A percentile compares a stretch with the other conserved stretches of the same genome.
Evolutionary conservation across 1,140 invertebrate species (phyloP).

Genomic region (Oryctes rhinoceros): DNA sequence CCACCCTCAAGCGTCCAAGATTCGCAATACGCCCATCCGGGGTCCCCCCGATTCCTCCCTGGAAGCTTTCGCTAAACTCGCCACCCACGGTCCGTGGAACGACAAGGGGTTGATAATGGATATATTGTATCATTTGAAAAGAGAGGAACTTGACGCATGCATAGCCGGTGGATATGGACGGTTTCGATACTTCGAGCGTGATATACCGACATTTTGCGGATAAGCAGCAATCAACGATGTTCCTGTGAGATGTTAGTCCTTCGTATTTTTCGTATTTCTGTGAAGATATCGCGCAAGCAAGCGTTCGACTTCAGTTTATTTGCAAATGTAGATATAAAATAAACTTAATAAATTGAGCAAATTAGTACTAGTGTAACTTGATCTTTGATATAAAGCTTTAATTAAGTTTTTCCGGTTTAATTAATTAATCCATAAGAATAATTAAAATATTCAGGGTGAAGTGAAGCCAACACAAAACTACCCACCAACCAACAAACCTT

Average conservation of each 20-base stretch:
- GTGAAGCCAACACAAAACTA: too few relatives aligned
- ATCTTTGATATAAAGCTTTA: too few relatives aligned
- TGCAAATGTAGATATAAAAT: too few relatives aligned
- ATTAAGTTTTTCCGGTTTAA: too few relatives aligned
- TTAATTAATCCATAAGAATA: too few relatives aligned
- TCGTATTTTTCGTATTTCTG: too few relatives aligned
- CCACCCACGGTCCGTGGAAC: constrained; percentile 24
- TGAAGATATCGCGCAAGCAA: too few relatives aligned
- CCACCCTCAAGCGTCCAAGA: constrained; percentile 20
- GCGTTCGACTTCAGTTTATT: too few relatives aligned
- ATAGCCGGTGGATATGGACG: constrained; percentile 45
- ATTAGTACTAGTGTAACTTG: too few relatives aligned
- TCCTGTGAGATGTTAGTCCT: background rate
- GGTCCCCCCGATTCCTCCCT: background rate
- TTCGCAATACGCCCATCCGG: constrained; percentile 18
- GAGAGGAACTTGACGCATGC: constrained; percentile 15
- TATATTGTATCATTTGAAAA: constrained; percentile 58
- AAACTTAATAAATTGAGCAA: too few relatives aligned
- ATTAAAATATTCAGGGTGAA: too few relatives aligned
- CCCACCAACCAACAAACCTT: too few relatives aligned
- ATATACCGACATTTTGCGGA: background rate
- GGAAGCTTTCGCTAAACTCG: background rate
- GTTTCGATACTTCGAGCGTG: background rate
- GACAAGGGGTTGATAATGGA: constrained; percentile 59
- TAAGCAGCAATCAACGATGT: background rate